A percentile compares a stretch with the other conserved stretches of the same genome.
Evolutionary conservation across 1,140 invertebrate genomes (phyloP).

Genomic region (Drosophila sucinea): DNA sequence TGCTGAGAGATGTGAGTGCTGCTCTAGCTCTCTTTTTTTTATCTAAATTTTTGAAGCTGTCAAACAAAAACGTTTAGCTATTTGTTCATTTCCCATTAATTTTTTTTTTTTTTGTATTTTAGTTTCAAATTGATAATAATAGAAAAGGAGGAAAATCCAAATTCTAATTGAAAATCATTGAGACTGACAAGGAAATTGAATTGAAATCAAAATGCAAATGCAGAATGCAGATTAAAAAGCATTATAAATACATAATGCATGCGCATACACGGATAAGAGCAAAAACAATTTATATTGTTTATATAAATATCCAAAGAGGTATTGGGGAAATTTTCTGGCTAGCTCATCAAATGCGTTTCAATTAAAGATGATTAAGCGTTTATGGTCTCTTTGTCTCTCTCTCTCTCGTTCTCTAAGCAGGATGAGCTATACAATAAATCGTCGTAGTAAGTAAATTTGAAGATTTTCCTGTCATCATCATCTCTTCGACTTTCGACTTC

Average conservation of each 20-base stretch:
- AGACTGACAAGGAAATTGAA: conserved; percentile 47
- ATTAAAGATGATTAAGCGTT: conserved; percentile 62
- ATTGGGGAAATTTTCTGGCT: conserved; percentile 24
- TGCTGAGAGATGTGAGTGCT: background rate
- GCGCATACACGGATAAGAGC: conserved; percentile 11
- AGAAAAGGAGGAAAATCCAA: background rate
- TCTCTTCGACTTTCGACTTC: conserved; percentile 28
- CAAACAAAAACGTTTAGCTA: conserved; percentile 3
- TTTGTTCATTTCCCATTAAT: conserved; percentile 2
- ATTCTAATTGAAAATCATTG: conserved; percentile 53
- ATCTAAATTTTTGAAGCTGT: background rate
- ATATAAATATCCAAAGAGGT: background rate
- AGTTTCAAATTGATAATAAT: conserved; percentile 84
- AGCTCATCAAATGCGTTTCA: conserved; percentile 55
- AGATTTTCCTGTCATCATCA: conserved; percentile 34
- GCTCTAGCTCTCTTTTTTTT: background rate
- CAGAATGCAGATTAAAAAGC: conserved; percentile 51
- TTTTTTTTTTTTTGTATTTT: conserved; percentile 4
- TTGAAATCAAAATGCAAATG: conserved; percentile 46
- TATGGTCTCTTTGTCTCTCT: background rate
- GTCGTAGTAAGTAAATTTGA: conserved; percentile 27
- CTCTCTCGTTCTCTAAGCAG: conserved; percentile 11
- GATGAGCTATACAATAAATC: conserved; percentile 49
- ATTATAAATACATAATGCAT: conserved; percentile 49
- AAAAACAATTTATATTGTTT: conserved; percentile 11